Evolutionary conservation across 2,888 invertebrate species (phyloP).

Genomic region (Pandemis heparana): DNA sequence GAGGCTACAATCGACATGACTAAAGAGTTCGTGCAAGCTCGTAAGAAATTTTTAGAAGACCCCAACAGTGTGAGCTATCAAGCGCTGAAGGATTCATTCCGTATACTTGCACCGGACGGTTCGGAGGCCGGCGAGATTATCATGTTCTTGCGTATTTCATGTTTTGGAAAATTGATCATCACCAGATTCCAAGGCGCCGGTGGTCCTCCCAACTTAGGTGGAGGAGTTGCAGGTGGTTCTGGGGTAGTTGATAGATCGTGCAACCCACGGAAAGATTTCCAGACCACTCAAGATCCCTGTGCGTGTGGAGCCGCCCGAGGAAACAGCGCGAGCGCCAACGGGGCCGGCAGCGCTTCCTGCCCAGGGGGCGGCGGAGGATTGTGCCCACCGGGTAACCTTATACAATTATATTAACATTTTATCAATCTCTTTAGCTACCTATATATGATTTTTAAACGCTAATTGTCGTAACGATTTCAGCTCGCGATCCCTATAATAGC

Average conservation of each 20-base stretch:
- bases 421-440: neutral
- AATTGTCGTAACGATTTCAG: constrained; percentile 47
- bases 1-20: constrained; percentile 85
- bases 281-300: constrained; percentile 69
- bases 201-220: constrained; percentile 61
- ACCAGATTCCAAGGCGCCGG: constrained; percentile 87
- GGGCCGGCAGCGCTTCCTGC: neutral
- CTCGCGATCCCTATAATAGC: constrained; percentile 66
- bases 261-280: constrained; percentile 64
- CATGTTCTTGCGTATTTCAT: constrained; percentile 87
- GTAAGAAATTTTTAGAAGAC: constrained; percentile 78
- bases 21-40: constrained; percentile 85
- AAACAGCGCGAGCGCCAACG: constrained; percentile 47
- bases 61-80: constrained; percentile 81
- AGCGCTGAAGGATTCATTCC: constrained; percentile 87
- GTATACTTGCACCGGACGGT: constrained; percentile 79
- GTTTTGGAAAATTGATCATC: constrained; percentile 88
- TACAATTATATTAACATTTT: neutral
- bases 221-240: constrained; percentile 51
- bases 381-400: constrained; percentile 63
- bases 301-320: constrained; percentile 67
- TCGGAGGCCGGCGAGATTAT: constrained; percentile 84
- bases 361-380: constrained; percentile 33
- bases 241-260: constrained; percentile 71
- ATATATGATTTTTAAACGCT: neutral